Evolutionary conservation across 2,797 vertebrate genomes (phyloP).

Genomic region (Pelodytes ibericus): DNA sequence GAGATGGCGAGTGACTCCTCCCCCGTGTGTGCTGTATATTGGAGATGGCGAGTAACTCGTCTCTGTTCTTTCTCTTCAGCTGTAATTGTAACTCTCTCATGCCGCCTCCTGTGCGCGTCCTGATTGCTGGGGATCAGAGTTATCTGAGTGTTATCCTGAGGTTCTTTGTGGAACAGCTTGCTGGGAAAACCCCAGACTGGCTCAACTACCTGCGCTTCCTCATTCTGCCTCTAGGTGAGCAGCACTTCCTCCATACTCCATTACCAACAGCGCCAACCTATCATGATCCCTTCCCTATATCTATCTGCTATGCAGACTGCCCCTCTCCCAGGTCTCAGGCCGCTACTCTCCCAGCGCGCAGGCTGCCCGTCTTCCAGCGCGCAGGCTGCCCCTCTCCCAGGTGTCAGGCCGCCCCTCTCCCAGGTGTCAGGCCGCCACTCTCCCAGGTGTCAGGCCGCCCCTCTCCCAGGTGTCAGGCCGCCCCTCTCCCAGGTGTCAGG

Average conservation of each 20-base stretch:
- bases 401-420: too few species aligned
- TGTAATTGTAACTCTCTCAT: conserved; percentile 97
- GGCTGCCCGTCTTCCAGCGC: neutral
- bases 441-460: too few species aligned
- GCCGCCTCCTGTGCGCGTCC: conserved; percentile 92
- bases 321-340: too few species aligned
- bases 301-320: too few species aligned
- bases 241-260: too few species aligned
- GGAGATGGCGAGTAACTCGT: too few species aligned
- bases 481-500: too few species aligned
- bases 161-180: conserved; percentile 94
- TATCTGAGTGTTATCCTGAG: conserved; percentile 91
- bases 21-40: too few species aligned
- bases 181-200: conserved; percentile 96
- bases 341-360: neutral
- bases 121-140: conserved; percentile 88
- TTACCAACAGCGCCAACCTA: neutral
- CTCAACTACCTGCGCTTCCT: conserved; percentile 94
- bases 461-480: too few species aligned
- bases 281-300: neutral
- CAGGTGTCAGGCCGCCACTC: too few species aligned
- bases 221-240: conserved; percentile 88
- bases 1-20: too few species aligned
- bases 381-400: too few species aligned
- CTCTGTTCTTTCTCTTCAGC: conserved; percentile 68